Percentiles rank a stretch among this genome's conserved stretches.
These are phyloP conservation scores for Ctenopoma multispine DNA, from an alignment of 2,797 vertebrate species.

Conservation along the genomic window DNA sequence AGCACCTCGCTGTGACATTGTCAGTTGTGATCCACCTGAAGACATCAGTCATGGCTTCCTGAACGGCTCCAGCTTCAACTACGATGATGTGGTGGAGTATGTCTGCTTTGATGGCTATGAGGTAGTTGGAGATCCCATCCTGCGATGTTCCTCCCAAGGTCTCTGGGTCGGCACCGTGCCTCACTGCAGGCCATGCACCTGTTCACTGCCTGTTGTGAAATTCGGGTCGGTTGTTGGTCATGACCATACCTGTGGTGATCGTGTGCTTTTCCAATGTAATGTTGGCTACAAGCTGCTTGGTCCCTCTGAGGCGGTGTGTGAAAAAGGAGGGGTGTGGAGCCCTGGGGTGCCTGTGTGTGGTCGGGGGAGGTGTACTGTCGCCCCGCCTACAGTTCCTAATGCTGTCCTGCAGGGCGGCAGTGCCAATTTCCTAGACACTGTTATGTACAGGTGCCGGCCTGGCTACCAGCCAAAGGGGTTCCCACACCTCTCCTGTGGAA, in stretches of 20 bases:
- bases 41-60: conserved; percentile 92
- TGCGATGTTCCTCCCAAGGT: conserved; percentile 90
- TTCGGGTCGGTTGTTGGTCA: conserved; percentile 84
- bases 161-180: conserved; percentile 90
- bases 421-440: conserved; percentile 82
- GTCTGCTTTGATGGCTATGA: conserved; percentile 92
- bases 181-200: conserved; percentile 89
- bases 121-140: conserved; percentile 85
- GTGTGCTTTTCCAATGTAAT: conserved; percentile 86
- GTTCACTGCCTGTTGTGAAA: conserved; percentile 84
- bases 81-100: conserved; percentile 88
- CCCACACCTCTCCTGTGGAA: conserved; percentile 88
- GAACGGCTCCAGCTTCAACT: conserved; percentile 91
- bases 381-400: conserved; percentile 89
- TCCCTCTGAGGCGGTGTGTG: conserved; percentile 87
- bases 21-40: conserved; percentile 90
- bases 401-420: conserved; percentile 88
- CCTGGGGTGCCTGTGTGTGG: conserved; percentile 90
- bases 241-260: conserved; percentile 87
- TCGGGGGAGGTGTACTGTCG: conserved; percentile 85
- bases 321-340: conserved; percentile 90
- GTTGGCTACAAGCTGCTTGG: conserved; percentile 91
- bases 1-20: conserved; percentile 86
- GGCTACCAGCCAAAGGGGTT: conserved; percentile 88
- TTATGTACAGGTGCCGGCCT: conserved; percentile 89